Conservation (phyloP, 2,888 invertebrate genomes). For the Drosophila melanosoma region DNA sequence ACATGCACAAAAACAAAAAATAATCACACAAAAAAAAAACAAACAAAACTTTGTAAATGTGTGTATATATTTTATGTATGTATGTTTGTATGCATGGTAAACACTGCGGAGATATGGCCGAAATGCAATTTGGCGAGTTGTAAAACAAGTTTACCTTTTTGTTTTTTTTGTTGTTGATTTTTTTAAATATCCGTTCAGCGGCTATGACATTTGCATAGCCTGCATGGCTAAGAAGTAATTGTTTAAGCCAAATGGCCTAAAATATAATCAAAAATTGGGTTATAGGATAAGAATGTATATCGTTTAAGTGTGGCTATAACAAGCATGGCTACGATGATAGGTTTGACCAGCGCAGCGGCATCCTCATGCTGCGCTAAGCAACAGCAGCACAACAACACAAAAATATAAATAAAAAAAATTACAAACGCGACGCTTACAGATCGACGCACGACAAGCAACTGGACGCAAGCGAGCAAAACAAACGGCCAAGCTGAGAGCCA, state of each 20-base stretch:
- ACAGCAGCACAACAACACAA: slow-evolving; percentile 4
- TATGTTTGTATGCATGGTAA: slow-evolving; percentile 17
- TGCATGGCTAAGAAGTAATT: slow-evolving; percentile 24
- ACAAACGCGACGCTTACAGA: slow-evolving; percentile 22
- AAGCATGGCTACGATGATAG: slow-evolving; percentile 5
- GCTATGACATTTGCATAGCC: slow-evolving; percentile 68
- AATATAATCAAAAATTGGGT: slow-evolving; percentile 20
- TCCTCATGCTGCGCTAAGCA: slow-evolving; percentile 10
- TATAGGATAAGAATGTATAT: background rate
- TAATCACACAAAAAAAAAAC: slow-evolving; percentile 11
- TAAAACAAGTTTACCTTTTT: slow-evolving; percentile 70
- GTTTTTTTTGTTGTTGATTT: slow-evolving; percentile 14
- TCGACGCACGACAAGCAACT: slow-evolving; percentile 30
- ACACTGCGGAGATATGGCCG: slow-evolving; percentile 28
- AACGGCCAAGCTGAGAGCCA: slow-evolving; percentile 26
- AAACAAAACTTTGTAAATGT: background rate
- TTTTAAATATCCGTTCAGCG: slow-evolving; percentile 53
- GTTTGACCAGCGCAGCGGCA: slow-evolving; percentile 31
- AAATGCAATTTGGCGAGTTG: slow-evolving; percentile 62
- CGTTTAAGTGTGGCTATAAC: slow-evolving; percentile 3
- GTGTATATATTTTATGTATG: background rate
- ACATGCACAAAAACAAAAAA: slow-evolving; percentile 19
- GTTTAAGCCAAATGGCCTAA: slow-evolving; percentile 11
- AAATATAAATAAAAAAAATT: slow-evolving; percentile 3
- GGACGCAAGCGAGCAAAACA: slow-evolving; percentile 38